phyloP scores from a whole-genome alignment of 1,140 invertebrate genomes.

The Periplaneta americana region DNA sequence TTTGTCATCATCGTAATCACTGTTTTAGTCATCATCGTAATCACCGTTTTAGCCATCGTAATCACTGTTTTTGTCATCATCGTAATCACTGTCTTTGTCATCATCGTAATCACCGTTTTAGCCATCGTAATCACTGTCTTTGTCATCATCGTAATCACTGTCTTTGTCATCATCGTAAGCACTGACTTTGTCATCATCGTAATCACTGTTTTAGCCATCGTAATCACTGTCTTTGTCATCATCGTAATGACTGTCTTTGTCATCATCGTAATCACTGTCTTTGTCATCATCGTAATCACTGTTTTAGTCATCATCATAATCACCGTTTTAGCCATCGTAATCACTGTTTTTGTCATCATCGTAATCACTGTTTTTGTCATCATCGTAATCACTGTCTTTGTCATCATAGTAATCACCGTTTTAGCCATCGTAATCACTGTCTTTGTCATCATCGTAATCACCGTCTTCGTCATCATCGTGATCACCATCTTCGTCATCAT shows the following conservation, averaged over 20 bases:
- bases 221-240: not conserved
- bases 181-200: not conserved
- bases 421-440: not conserved
- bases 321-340: not conserved
- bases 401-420: constrained; percentile 5
- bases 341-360: not conserved
- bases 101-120: not conserved
- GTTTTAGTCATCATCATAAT: not conserved
- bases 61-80: not conserved
- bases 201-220: not conserved
- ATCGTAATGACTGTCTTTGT: not conserved
- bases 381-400: not conserved
- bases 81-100: not conserved
- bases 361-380: not conserved
- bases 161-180: not conserved
- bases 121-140: not conserved
- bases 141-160: not conserved
- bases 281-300: not conserved
- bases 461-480: constrained; percentile 1
- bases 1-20: not conserved
- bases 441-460: constrained; percentile 7
- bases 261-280: not conserved
- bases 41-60: not conserved
- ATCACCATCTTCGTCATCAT: too few species aligned
- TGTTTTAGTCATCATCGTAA: constrained; percentile 6